Evolutionary conservation across 2,888 invertebrate genomes (phyloP).

Genomic region (Acleris laterana): DNA sequence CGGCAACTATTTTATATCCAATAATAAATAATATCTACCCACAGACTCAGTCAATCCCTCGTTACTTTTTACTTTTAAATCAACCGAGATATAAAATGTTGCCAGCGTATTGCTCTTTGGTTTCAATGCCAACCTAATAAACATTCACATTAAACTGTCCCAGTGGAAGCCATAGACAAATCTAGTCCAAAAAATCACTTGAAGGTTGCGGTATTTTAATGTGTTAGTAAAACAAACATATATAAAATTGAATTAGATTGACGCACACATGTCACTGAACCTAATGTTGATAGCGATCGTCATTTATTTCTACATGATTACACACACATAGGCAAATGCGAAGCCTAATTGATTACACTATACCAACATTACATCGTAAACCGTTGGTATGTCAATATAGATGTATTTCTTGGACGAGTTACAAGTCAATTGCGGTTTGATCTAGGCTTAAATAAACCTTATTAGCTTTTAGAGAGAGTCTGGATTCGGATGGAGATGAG

Average conservation of each 20-base stretch:
- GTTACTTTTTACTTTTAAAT: constrained; percentile 3
- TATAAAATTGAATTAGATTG: no score
- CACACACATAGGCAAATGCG: no score
- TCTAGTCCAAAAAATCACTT: constrained; percentile 30
- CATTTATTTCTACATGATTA: no score
- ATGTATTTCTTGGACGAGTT: constrained; percentile 47
- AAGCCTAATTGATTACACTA: no score
- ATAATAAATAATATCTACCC: neutral
- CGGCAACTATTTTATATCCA: neutral
- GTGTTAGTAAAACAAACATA: no score
- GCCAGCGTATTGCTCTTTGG: constrained; percentile 13
- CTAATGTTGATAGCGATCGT: no score
- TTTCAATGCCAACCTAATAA: constrained; percentile 31
- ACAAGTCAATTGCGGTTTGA: constrained; percentile 39
- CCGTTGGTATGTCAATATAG: constrained; percentile 54
- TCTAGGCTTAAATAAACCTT: constrained; percentile 23
- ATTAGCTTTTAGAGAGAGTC: neutral
- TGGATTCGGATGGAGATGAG: constrained; percentile 33
- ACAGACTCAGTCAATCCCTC: neutral
- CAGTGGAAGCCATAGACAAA: constrained; percentile 44
- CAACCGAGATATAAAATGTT: constrained; percentile 7
- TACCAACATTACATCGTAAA: constrained; percentile 52
- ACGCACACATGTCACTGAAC: no score
- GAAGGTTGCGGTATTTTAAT: no score
- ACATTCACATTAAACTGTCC: constrained; percentile 30